phyloP scores from a whole-genome alignment of 1,140 invertebrate species.

The Atta colombica region DNA sequence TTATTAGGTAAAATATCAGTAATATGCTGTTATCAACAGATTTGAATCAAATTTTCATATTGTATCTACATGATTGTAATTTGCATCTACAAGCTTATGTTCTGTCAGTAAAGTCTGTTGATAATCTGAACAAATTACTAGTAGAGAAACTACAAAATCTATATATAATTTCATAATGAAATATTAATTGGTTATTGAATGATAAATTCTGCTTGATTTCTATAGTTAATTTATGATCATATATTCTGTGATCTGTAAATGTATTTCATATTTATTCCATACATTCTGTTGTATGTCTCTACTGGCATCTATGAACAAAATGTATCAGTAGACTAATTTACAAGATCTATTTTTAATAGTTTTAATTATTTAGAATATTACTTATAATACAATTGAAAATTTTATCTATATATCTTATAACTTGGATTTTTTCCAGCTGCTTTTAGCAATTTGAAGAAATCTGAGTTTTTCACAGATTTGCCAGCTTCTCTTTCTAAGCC shows the following conservation, averaged over 20 bases:
- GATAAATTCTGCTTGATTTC: background rate
- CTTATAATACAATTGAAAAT: background rate
- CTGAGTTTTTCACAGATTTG: constrained; percentile 79
- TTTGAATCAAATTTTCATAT: background rate
- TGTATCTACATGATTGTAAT: background rate
- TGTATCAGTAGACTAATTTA: background rate
- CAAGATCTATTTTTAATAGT: background rate
- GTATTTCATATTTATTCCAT: too few relatives aligned
- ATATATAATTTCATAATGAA: background rate
- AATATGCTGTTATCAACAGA: background rate
- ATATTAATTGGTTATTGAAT: background rate
- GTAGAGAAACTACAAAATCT: background rate
- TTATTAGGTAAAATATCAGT: background rate
- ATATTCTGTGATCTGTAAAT: too few relatives aligned
- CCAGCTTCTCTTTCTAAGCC: constrained; percentile 61
- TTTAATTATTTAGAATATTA: background rate
- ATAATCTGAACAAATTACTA: background rate
- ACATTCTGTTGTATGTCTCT: background rate
- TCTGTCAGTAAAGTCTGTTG: background rate
- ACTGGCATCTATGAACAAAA: background rate
- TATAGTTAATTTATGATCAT: background rate
- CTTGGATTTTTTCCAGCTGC: constrained; percentile 68
- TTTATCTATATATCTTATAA: constrained; percentile 19
- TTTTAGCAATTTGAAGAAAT: constrained; percentile 79
- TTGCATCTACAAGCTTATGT: background rate